phyloP scores from a whole-genome alignment of 2,888 invertebrate genomes.

The Yponomeuta evonymella region DNA sequence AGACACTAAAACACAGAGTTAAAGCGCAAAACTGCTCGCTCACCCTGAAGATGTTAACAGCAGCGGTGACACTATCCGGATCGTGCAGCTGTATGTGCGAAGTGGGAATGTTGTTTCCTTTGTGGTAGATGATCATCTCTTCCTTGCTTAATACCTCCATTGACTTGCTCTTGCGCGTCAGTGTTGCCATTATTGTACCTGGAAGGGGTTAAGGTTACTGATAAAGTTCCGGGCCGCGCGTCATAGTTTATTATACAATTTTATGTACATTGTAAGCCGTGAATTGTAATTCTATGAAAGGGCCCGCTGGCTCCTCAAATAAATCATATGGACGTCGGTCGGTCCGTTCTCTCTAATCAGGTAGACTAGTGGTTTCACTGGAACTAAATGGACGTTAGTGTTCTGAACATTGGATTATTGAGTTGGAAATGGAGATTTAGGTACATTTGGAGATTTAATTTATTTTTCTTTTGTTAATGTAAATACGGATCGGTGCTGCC shows the following conservation, averaged over 20 bases:
- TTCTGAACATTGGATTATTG: too few relatives aligned
- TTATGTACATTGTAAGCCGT: neutral
- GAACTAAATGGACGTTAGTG: too few relatives aligned
- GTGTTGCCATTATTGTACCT: conserved; percentile 88
- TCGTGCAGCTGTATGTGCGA: conserved; percentile 97
- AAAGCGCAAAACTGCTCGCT: conserved; percentile 36
- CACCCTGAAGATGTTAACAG: conserved; percentile 93
- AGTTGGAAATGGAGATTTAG: too few relatives aligned
- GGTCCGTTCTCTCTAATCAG: too few relatives aligned
- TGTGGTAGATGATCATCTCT: conserved; percentile 94
- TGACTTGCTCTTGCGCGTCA: conserved; percentile 87
- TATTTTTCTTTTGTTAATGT: too few relatives aligned
- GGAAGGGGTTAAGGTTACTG: neutral
- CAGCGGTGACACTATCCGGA: conserved; percentile 93
- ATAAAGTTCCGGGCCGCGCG: neutral
- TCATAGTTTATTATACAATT: neutral
- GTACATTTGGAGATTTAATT: too few relatives aligned
- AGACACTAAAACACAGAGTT: neutral
- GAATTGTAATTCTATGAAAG: too few relatives aligned
- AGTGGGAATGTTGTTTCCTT: conserved; percentile 91
- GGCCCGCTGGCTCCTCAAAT: neutral
- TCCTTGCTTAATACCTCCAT: conserved; percentile 90
- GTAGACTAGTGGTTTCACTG: too few relatives aligned
- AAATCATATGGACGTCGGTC: too few relatives aligned
- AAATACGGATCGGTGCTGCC: too few relatives aligned